Conservation (phyloP, 2,797 vertebrate species). For the Lycodopsis pacificus region DNA sequence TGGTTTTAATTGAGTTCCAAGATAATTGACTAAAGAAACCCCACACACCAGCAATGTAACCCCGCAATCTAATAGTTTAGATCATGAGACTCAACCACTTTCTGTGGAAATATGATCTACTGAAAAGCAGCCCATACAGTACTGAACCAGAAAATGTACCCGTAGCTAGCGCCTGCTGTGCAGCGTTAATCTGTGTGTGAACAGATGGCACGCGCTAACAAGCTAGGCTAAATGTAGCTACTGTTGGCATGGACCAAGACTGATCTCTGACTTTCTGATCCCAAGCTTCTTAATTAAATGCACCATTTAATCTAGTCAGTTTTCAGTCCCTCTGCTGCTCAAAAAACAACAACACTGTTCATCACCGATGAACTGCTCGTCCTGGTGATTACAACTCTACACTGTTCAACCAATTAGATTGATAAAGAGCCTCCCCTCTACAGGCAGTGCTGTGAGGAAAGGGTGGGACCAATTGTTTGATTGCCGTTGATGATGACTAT, state of each 20-base stretch:
- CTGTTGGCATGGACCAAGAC: constrained; percentile 67
- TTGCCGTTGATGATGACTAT: neutral
- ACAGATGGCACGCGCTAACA: constrained; percentile 79
- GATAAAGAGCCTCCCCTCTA: neutral
- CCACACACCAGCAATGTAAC: neutral
- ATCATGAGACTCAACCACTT: neutral
- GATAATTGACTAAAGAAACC: neutral
- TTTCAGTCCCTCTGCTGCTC: constrained; percentile 53
- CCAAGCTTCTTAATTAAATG: constrained; percentile 82
- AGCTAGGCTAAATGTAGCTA: constrained; percentile 80
- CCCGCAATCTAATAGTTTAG: neutral
- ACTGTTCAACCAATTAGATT: constrained; percentile 9
- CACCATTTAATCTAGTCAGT: constrained; percentile 77
- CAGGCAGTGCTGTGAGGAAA: neutral
- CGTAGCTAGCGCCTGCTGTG: constrained; percentile 44
- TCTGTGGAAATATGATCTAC: neutral
- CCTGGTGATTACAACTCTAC: constrained; percentile 10
- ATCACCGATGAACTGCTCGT: constrained; percentile 40
- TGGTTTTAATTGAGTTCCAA: neutral
- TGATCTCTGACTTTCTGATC: constrained; percentile 78
- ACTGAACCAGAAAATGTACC: constrained; percentile 25
- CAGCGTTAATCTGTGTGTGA: constrained; percentile 73
- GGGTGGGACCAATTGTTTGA: neutral
- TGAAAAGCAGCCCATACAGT: constrained; percentile 16
- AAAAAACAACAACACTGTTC: constrained; percentile 43